Base-by-base conservation (phyloP, 2,797 vertebrate genomes). In the Peromyscus eremicus region DNA sequence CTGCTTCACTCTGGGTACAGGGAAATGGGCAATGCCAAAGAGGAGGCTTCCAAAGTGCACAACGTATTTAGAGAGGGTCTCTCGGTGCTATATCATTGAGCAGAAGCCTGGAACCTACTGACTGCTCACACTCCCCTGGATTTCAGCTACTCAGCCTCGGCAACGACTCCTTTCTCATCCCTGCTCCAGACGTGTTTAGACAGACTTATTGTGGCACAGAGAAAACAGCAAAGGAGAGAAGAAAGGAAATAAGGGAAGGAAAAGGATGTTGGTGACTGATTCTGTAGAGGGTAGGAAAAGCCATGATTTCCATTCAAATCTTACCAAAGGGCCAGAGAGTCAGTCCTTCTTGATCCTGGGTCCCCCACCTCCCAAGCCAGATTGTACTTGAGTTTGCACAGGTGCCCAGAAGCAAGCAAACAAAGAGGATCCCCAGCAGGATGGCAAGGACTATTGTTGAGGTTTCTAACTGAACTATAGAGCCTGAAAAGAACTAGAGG, bases 371-470 rank as follows among this genome's bases (percentile, higher is more conserved):
- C 77, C 43, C 52, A 93, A 83, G 88, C 4, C 29, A 77, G 52
- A 92, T 52, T 82, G 80, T 46, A 46, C 87, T 43, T 77, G 87
- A 79, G 82, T 52, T 89, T 92, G 4, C 60, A 57, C 62, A 80
- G 23, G 49, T 86, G 52, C 90, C 82, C 96, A 94, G 84, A 80
- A 82, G 43, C 76, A 94, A 76, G 77, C 60, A 90, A 57, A 88
- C 62, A 92, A 85, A 73, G 89, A 16, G 46, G 71, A 29, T 49
- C 66, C 73, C 37, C 49, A 82, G 93, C 88, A 79, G 85, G 93
- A 55, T 2, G 49, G 71, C 93, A 85, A 91, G 70, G 70, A 86
- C 52, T 57, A 14, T 49, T 77, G 14, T n/a, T 5, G 4, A 43
- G 10, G 46, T 75, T 89, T 79, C 91, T 90, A 92, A 91, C 60